Evolutionary conservation across 2,113 vertebrate genomes (phyloP).

Genomic region (Melanostigma gelatinosum): DNA sequence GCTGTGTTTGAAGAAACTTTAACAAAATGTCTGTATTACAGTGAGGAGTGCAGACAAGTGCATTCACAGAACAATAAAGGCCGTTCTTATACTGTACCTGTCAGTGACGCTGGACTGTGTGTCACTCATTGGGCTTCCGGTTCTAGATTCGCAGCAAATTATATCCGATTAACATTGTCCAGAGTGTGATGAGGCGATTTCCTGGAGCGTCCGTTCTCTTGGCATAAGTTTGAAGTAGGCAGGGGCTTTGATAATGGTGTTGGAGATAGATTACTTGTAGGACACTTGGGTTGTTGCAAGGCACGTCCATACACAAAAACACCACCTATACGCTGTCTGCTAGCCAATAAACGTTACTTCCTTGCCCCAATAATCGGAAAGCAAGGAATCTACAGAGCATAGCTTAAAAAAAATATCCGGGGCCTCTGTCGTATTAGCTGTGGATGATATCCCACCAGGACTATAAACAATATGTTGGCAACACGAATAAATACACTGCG

Average conservation of each 20-base stretch:
- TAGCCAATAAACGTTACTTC: constrained; percentile 14
- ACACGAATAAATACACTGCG: constrained; percentile 58
- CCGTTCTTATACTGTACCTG: constrained; percentile 83
- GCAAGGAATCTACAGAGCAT: constrained; percentile 45
- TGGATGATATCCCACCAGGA: constrained; percentile 43
- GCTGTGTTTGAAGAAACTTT: constrained; percentile 17
- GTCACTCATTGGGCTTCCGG: constrained; percentile 98
- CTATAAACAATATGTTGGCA: constrained; percentile 40
- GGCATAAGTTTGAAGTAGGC: constrained; percentile 66
- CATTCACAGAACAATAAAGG: background rate
- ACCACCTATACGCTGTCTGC: background rate
- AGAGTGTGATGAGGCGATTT: constrained; percentile 68
- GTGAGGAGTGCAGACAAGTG: constrained; percentile 1
- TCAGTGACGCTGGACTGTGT: constrained; percentile 95
- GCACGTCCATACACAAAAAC: constrained; percentile 48
- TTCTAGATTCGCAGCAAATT: constrained; percentile 82
- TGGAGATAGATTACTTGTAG: constrained; percentile 30
- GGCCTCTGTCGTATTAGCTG: constrained; percentile 65
- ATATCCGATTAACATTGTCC: constrained; percentile 93
- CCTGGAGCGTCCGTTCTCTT: constrained; percentile 62
- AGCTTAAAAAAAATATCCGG: constrained; percentile 41
- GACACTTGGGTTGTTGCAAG: constrained; percentile 20
- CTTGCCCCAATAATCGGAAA: constrained; percentile 32
- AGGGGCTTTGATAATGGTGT: constrained; percentile 46
- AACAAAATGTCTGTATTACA: background rate